phyloP scores from a whole-genome alignment of 2,888 invertebrate genomes.

The Sceliomorpha sp. region DNA sequence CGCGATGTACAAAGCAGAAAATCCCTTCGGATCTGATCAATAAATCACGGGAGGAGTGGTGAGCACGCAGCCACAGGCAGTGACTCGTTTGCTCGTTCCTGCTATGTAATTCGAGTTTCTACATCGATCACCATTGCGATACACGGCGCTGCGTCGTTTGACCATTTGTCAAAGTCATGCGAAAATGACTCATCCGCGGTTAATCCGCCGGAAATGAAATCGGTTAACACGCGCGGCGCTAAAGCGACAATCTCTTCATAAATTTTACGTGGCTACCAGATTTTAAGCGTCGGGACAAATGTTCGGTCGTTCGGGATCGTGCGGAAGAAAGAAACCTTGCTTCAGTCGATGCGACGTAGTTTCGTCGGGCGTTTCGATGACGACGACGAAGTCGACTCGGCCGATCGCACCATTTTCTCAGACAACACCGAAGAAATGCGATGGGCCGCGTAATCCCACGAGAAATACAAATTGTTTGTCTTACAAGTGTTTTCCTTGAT shows the following conservation, averaged over 20 bases:
- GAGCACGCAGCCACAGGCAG: slow-evolving; percentile 47
- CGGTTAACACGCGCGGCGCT: slow-evolving; percentile 30
- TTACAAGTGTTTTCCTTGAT: too few relatives aligned
- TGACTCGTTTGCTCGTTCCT: slow-evolving; percentile 57
- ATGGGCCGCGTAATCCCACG: slow-evolving; percentile 1
- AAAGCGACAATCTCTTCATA: slow-evolving; percentile 42
- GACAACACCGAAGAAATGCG: too few relatives aligned
- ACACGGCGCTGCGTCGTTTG: slow-evolving; percentile 54
- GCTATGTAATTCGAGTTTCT: slow-evolving; percentile 61
- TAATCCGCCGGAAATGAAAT: slow-evolving; percentile 53
- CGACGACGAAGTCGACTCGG: too few relatives aligned
- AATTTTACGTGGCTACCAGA: slow-evolving; percentile 15
- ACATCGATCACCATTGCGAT: slow-evolving; percentile 61
- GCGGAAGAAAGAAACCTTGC: too few relatives aligned
- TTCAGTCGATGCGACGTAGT: too few relatives aligned
- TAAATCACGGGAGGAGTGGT: slow-evolving; percentile 49
- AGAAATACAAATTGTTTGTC: not conserved
- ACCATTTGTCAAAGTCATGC: slow-evolving; percentile 60
- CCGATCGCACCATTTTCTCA: too few relatives aligned
- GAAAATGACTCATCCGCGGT: slow-evolving; percentile 50
- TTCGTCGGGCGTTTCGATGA: too few relatives aligned
- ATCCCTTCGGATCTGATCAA: slow-evolving; percentile 52
- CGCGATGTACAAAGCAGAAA: slow-evolving; percentile 41
- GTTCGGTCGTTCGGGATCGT: not conserved
- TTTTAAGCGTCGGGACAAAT: slow-evolving; percentile 1